Conservation (phyloP, 2,888 invertebrate species). For the Drosophila anomalata region DNA sequence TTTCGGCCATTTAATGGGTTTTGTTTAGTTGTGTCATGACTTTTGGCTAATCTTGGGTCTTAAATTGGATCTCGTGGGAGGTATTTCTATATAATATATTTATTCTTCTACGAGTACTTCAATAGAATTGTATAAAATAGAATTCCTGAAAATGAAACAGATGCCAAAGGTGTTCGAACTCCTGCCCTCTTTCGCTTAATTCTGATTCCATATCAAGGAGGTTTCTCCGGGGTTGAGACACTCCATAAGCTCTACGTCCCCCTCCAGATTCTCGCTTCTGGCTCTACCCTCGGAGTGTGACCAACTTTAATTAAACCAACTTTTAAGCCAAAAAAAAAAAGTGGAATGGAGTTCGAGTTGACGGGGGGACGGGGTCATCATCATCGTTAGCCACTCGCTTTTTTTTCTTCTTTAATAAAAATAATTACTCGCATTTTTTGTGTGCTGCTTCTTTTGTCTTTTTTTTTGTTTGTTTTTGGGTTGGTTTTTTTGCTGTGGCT, state of each 20-base stretch:
- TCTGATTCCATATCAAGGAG: not conserved
- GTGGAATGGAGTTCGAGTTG: slow-evolving; percentile 4
- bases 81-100: not conserved
- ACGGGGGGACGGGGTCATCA: slow-evolving; percentile 27
- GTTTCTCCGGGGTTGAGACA: slow-evolving; percentile 9
- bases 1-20: slow-evolving; percentile 41
- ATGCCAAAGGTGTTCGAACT: not conserved
- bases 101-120: not conserved
- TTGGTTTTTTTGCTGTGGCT: slow-evolving; percentile 29
- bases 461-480: slow-evolving; percentile 13
- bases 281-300: slow-evolving; percentile 18
- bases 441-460: slow-evolving; percentile 35
- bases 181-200: not conserved
- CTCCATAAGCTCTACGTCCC: not conserved
- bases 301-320: slow-evolving; percentile 50
- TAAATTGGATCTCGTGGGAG: slow-evolving; percentile 9
- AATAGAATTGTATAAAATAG: not conserved
- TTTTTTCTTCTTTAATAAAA: slow-evolving; percentile 64
- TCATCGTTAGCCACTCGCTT: slow-evolving; percentile 32
- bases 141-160: not conserved
- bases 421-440: slow-evolving; percentile 68
- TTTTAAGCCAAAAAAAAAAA: slow-evolving; percentile 5
- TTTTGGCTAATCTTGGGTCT: slow-evolving; percentile 52
- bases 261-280: not conserved
- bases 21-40: slow-evolving; percentile 54